Percentiles rank a stretch among this genome's conserved stretches.
Evolutionary conservation across 2,113 vertebrate species (phyloP).

Genomic region (Ictalurus furcatus): DNA sequence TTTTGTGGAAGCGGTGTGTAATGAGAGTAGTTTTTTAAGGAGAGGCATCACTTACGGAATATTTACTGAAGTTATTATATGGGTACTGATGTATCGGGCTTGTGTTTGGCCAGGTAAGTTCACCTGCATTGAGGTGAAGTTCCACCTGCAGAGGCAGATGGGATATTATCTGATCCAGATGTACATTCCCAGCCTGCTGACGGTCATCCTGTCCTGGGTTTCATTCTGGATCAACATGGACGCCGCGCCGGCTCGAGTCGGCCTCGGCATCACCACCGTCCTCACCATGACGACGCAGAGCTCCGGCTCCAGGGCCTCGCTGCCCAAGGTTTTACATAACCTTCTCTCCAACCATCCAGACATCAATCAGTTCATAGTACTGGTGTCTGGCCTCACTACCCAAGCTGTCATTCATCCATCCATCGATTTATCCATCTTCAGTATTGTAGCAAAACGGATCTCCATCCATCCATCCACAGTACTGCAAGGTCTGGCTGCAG

Average conservation of each 20-base stretch:
- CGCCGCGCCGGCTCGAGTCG: slow-evolving; percentile 86
- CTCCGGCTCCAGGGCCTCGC: slow-evolving; percentile 88
- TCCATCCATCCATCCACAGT: background rate
- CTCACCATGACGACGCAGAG: slow-evolving; percentile 98
- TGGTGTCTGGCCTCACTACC: background rate
- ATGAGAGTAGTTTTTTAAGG: background rate
- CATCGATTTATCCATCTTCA: background rate
- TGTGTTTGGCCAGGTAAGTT: slow-evolving; percentile 81
- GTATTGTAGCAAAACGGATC: background rate
- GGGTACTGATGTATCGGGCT: background rate
- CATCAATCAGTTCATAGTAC: background rate
- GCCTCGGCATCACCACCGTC: slow-evolving; percentile 91
- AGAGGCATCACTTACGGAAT: background rate
- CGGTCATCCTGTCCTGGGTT: slow-evolving; percentile 94
- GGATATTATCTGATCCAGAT: slow-evolving; percentile 98
- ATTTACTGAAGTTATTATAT: background rate
- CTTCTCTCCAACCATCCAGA: background rate
- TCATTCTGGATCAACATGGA: slow-evolving; percentile 99
- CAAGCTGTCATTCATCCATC: background rate
- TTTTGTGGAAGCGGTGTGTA: background rate
- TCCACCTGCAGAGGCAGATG: slow-evolving; percentile 95
- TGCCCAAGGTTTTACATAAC: slow-evolving; percentile 81
- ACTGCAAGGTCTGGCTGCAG: too few relatives aligned
- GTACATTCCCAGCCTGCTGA: slow-evolving; percentile 94
- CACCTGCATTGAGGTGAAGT: slow-evolving; percentile 95